phyloP scores from a whole-genome alignment of 1,140 invertebrate species.

The Hormaphis cornu region DNA sequence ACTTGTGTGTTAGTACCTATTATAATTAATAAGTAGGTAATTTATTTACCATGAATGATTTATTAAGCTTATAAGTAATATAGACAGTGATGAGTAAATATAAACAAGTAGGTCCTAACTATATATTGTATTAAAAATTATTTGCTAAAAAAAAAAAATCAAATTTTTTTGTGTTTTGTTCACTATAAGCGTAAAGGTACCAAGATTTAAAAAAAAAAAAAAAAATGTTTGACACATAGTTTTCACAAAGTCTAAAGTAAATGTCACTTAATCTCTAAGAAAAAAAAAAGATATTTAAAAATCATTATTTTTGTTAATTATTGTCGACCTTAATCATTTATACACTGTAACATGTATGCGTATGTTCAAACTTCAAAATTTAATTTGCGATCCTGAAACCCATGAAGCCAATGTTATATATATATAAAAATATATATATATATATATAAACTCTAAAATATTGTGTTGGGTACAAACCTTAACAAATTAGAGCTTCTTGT shows the following conservation, averaged over 20 bases:
- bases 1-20: not conserved
- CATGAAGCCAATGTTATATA: not conserved
- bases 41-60: no score
- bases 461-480: conserved; percentile 10
- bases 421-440: no score
- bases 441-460: no score
- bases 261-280: conserved; percentile 10
- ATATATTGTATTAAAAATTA: conserved; percentile 2
- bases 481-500: conserved; percentile 68
- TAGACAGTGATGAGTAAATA: not conserved
- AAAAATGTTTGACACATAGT: conserved; percentile 25
- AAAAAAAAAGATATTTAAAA: conserved; percentile 7
- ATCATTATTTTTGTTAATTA: conserved; percentile 23
- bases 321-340: conserved; percentile 6
- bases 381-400: not conserved
- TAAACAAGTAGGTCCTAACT: no score
- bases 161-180: not conserved
- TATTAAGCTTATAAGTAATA: no score
- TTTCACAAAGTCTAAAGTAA: conserved; percentile 23
- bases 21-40: no score
- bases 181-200: conserved; percentile 1
- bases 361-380: no score
- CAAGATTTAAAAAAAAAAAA: no score
- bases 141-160: not conserved
- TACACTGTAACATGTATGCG: not conserved